Percentiles rank a stretch among this genome's conserved stretches.
Evolutionary conservation across 2,888 invertebrate genomes (phyloP).

Genomic region (Agrotis clavis): DNA sequence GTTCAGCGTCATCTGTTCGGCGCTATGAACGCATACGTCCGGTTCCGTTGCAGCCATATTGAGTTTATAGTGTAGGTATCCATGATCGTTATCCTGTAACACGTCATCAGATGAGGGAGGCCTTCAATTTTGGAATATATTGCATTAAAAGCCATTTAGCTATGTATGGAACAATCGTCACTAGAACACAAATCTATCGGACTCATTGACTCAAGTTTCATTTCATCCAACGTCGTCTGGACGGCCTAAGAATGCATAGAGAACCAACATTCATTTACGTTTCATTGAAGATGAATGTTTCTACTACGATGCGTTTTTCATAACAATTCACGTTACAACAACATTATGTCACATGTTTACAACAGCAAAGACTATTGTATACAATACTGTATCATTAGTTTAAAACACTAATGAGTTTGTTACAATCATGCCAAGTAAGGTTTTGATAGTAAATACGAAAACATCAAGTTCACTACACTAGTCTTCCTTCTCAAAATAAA

Average conservation of each 20-base stretch:
- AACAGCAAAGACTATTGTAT: not conserved
- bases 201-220: too few species aligned
- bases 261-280: too few species aligned
- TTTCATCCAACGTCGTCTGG: too few species aligned
- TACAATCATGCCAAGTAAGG: too few species aligned
- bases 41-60: conserved; percentile 80
- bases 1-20: conserved; percentile 73
- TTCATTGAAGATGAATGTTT: too few species aligned
- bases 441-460: not conserved
- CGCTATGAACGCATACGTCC: conserved; percentile 72
- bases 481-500: conserved; percentile 39
- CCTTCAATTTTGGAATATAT: not conserved
- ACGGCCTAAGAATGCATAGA: too few species aligned
- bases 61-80: conserved; percentile 68
- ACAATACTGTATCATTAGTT: not conserved
- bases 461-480: not conserved
- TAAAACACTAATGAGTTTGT: not conserved
- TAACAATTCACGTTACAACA: conserved; percentile 1
- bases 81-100: conserved; percentile 40
- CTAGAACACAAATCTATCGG: too few species aligned
- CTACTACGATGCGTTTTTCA: too few species aligned
- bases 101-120: conserved; percentile 22
- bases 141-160: not conserved
- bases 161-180: not conserved
- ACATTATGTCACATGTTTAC: conserved; percentile 1